These are phyloP conservation scores for Ammodytes dubius DNA, from an alignment of 2,113 vertebrate genomes.

Conservation along the genomic window DNA sequence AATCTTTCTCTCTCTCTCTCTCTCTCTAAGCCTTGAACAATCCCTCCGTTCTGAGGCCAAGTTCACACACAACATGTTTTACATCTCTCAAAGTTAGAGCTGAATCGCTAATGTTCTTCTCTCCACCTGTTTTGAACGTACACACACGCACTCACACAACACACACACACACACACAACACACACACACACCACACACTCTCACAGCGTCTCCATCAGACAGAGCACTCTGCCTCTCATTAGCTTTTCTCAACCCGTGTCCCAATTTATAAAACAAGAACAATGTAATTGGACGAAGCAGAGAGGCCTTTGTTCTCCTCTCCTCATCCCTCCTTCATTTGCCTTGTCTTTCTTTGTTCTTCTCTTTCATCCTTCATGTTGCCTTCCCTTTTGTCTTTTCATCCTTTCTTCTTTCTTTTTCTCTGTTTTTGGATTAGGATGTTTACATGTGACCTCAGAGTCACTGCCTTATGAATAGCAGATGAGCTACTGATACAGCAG, in stretches of 20 bases:
- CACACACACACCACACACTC: constrained; percentile 28
- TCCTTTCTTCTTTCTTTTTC: background rate
- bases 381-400: background rate
- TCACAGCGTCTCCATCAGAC: constrained; percentile 27
- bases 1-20: background rate
- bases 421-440: constrained; percentile 3
- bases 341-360: constrained; percentile 1
- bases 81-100: constrained; percentile 72
- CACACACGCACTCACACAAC: constrained; percentile 19
- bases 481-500: constrained; percentile 27
- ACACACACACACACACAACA: constrained; percentile 9
- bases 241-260: constrained; percentile 60
- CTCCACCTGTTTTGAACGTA: constrained; percentile 42
- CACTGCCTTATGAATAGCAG: constrained; percentile 9
- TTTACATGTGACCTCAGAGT: constrained; percentile 47
- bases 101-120: constrained; percentile 65
- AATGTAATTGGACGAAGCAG: constrained; percentile 54
- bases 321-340: background rate
- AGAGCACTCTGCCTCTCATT: constrained; percentile 51
- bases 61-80: constrained; percentile 55
- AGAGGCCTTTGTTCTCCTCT: constrained; percentile 22
- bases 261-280: constrained; percentile 68
- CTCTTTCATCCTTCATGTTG: constrained; percentile 16
- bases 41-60: constrained; percentile 61
- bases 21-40: constrained; percentile 42